A percentile compares a stretch with the other conserved stretches of the same genome.
These are phyloP conservation scores for Brenthis ino DNA, from an alignment of 2,888 invertebrate genomes.

Conservation along the genomic window DNA sequence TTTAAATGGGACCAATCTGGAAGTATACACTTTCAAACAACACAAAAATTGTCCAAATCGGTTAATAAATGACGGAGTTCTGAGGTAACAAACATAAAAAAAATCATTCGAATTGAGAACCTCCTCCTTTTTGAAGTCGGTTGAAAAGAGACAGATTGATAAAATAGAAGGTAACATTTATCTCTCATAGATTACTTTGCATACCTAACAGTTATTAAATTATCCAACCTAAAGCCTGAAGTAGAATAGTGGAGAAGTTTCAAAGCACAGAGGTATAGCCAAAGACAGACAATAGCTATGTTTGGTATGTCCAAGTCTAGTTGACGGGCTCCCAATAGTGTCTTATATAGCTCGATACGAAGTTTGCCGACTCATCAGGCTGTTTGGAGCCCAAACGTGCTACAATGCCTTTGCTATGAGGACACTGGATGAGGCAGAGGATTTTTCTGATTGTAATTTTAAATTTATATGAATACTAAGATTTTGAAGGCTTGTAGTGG, in stretches of 20 bases:
- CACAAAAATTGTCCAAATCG: no score
- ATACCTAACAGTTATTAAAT: constrained; percentile 10
- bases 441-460: no score
- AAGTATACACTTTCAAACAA: no score
- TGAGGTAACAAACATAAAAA: no score
- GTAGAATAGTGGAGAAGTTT: constrained; percentile 26
- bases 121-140: no score
- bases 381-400: constrained; percentile 46
- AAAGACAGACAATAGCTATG: constrained; percentile 34
- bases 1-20: no score
- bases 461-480: no score
- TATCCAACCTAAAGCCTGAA: constrained; percentile 9
- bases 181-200: background rate
- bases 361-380: constrained; percentile 54
- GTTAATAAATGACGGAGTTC: no score
- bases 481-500: no score
- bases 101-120: no score
- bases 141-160: no score
- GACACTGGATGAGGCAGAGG: background rate
- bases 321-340: constrained; percentile 24
- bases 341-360: constrained; percentile 36
- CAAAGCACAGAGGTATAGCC: constrained; percentile 28
- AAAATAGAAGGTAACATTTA: background rate
- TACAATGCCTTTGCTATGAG: background rate
- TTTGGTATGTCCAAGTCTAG: constrained; percentile 34